These are phyloP conservation scores for Aporrectodea caliginosa DNA, from an alignment of 1,140 invertebrate genomes.

Conservation along the genomic window DNA sequence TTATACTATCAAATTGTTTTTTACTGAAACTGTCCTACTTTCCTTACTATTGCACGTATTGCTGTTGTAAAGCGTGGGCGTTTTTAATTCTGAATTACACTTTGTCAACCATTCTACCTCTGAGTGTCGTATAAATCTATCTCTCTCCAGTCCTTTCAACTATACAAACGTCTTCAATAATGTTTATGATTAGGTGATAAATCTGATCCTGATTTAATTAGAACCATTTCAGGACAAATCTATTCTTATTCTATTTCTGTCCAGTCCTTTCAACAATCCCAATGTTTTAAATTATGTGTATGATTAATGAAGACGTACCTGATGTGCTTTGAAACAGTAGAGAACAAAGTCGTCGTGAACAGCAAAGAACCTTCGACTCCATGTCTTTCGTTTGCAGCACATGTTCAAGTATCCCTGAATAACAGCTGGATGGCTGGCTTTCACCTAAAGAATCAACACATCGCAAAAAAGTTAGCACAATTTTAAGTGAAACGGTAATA, in stretches of 20 bases:
- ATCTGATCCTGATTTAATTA: too few species aligned
- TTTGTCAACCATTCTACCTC: neutral
- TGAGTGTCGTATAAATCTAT: neutral
- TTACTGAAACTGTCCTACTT: neutral
- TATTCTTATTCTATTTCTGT: too few species aligned
- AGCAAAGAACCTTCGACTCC: slow-evolving; percentile 63
- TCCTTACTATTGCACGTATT: neutral
- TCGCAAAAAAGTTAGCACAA: neutral
- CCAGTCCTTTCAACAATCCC: too few species aligned
- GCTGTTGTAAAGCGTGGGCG: too few species aligned
- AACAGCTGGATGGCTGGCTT: slow-evolving; percentile 60
- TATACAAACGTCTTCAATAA: too few species aligned
- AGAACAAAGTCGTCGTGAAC: slow-evolving; percentile 65
- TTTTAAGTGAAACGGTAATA: neutral
- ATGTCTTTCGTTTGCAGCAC: slow-evolving; percentile 61
- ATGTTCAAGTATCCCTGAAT: slow-evolving; percentile 62
- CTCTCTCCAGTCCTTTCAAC: neutral
- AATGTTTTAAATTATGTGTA: too few species aligned
- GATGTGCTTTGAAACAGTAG: slow-evolving; percentile 63
- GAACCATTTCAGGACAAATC: too few species aligned
- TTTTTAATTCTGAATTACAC: neutral
- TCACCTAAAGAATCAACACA: slow-evolving; percentile 56
- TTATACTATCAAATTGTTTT: neutral
- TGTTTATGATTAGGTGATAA: too few species aligned
- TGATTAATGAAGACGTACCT: slow-evolving; percentile 57